Evolutionary conservation across 2,888 invertebrate species (phyloP).

Genomic region (Nomada ferruginata): DNA sequence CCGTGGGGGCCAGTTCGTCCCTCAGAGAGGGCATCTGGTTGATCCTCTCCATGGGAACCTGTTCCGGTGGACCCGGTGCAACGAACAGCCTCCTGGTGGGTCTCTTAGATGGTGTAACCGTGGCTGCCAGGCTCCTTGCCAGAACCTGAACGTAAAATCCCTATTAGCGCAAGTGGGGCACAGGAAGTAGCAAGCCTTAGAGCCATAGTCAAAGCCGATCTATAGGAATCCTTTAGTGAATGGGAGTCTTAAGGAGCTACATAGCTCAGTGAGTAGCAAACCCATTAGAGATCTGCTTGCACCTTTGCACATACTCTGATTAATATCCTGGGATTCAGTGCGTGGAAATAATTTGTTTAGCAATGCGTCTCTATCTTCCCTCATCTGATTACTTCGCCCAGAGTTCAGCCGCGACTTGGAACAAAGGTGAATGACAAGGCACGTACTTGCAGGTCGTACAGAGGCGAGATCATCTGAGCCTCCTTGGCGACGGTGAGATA

Average conservation of each 20-base stretch:
- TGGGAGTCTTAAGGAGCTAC: not conserved
- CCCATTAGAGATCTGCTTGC: too few species aligned
- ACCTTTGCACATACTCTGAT: too few species aligned
- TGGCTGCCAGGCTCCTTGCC: conserved; percentile 87
- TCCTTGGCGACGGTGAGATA: conserved; percentile 93
- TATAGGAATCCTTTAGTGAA: not conserved
- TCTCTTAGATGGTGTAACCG: conserved; percentile 80
- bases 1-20: conserved; percentile 93
- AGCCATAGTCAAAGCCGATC: too few species aligned
- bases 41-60: conserved; percentile 77
- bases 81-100: conserved; percentile 87
- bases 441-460: conserved; percentile 89
- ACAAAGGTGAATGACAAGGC: too few species aligned
- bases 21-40: conserved; percentile 88
- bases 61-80: conserved; percentile 88
- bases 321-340: too few species aligned
- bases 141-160: conserved; percentile 82
- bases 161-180: too few species aligned
- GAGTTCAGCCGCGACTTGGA: too few species aligned
- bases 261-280: not conserved
- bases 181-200: too few species aligned
- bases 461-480: conserved; percentile 90
- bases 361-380: too few species aligned
- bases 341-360: too few species aligned
- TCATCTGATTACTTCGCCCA: not conserved